A percentile compares a stretch with the other conserved stretches of the same genome.
Evolutionary conservation across 2,888 invertebrate genomes (phyloP).

Genomic region (Gnatocerus cornutus): DNA sequence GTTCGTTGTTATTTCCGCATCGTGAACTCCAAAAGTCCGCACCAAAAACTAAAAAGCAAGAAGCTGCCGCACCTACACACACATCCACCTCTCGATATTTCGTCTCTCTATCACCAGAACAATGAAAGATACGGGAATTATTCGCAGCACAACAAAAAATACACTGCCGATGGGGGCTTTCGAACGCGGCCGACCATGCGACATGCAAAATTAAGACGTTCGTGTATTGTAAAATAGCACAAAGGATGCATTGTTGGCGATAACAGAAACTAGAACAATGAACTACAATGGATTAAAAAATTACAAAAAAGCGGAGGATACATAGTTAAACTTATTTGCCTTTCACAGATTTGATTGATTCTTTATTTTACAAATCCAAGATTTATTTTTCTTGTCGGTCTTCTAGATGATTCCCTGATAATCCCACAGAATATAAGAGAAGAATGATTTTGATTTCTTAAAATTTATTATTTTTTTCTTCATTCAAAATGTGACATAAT

Average conservation of each 20-base stretch:
- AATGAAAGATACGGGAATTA: constrained; percentile 52
- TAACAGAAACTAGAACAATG: constrained; percentile 29
- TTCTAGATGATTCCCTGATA: too few species aligned
- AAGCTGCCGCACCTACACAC: constrained; percentile 58
- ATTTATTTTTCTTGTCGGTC: too few species aligned
- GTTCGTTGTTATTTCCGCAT: constrained; percentile 61
- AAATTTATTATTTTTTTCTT: too few species aligned
- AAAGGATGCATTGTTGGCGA: constrained; percentile 26
- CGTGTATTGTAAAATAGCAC: constrained; percentile 42
- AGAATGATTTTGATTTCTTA: too few species aligned
- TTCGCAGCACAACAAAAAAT: constrained; percentile 56
- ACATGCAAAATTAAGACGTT: constrained; percentile 57
- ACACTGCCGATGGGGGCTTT: constrained; percentile 57
- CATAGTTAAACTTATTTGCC: too few species aligned
- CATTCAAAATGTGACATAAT: too few species aligned
- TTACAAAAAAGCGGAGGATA: too few species aligned
- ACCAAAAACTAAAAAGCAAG: constrained; percentile 62
- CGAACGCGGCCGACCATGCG: constrained; percentile 56
- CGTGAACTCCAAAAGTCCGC: constrained; percentile 63
- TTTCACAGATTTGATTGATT: too few species aligned
- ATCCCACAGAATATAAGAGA: too few species aligned
- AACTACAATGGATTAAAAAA: constrained; percentile 18
- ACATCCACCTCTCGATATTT: constrained; percentile 42
- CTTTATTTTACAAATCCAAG: too few species aligned
- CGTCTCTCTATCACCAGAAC: constrained; percentile 50